phyloP scores from a whole-genome alignment of 2,113 vertebrate species.

The Mobula hypostoma region DNA sequence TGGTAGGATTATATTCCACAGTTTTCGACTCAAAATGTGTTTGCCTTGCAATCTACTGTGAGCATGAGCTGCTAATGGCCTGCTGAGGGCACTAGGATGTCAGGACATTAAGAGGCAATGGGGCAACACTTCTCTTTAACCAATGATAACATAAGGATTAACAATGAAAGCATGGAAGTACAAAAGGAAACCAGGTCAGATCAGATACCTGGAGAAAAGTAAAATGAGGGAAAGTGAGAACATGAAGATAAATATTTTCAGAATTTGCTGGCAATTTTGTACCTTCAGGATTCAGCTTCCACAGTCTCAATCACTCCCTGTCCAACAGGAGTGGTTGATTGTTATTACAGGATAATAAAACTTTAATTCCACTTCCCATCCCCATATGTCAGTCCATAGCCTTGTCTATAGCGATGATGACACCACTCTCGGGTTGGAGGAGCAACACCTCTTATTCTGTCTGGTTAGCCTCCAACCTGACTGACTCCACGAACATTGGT shows the following conservation, averaged over 20 bases:
- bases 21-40: background rate
- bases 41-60: background rate
- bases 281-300: background rate
- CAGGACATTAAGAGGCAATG: background rate
- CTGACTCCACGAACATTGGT: no score
- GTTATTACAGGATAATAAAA: no score
- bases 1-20: background rate
- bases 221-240: background rate
- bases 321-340: background rate
- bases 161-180: background rate
- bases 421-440: no score
- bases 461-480: no score
- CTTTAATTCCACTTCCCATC: no score
- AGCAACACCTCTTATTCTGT: no score
- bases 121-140: background rate
- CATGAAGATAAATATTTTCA: background rate
- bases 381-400: no score
- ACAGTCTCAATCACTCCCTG: background rate
- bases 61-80: background rate
- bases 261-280: background rate
- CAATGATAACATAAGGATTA: background rate
- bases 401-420: no score
- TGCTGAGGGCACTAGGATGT: background rate
- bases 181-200: background rate
- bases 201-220: background rate